Conservation (phyloP, 2,888 invertebrate genomes). For the Agrochola lota region DNA sequence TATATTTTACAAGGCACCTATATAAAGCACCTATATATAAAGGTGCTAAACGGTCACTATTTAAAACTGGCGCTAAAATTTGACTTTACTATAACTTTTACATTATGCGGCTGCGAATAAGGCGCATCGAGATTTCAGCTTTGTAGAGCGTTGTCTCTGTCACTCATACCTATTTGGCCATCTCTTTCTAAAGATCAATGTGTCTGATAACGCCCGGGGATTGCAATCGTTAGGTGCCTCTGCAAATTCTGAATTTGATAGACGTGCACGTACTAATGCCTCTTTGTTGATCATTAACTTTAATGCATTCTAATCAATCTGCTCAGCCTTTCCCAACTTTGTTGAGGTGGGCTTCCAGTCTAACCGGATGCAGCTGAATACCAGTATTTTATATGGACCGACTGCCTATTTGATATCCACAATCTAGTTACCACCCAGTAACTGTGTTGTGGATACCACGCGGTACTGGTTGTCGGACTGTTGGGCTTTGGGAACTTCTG, state of each 20-base stretch:
- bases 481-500: not conserved
- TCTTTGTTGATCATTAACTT: not conserved
- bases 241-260: not conserved
- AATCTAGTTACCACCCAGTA: not conserved
- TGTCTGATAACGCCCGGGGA: not conserved
- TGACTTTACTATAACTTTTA: not conserved
- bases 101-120: not conserved
- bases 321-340: not conserved
- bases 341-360: not conserved
- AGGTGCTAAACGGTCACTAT: conserved; percentile 31
- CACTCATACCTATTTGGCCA: not conserved
- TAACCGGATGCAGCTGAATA: not conserved
- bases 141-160: not conserved
- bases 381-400: not conserved
- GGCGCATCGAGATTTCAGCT: not conserved
- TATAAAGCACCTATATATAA: too few relatives aligned
- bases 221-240: not conserved
- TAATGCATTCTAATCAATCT: not conserved
- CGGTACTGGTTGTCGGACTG: not conserved
- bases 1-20: conserved; percentile 14
- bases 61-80: conserved; percentile 12
- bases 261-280: not conserved
- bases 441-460: not conserved
- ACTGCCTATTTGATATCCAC: not conserved
- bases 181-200: not conserved